Evolutionary conservation across 2,888 invertebrate genomes (phyloP).

Genomic region (Lycophotia porphyrea): DNA sequence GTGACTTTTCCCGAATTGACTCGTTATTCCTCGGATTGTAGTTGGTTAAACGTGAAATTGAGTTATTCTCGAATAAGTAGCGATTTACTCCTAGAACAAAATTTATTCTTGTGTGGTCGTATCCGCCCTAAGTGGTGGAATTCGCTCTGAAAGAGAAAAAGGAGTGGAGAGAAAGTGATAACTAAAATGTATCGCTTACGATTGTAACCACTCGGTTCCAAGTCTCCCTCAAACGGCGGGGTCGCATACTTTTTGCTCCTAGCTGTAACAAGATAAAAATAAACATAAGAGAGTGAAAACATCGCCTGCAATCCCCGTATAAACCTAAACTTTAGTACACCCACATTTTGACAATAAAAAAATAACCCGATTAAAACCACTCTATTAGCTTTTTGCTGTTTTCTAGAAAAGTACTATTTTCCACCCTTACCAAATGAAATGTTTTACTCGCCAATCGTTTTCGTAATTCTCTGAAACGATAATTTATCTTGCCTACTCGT

Average conservation of each 20-base stretch:
- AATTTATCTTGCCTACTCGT: neutral
- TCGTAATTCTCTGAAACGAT: neutral
- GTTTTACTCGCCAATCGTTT: neutral
- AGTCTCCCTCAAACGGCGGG: slow-evolving; percentile 82
- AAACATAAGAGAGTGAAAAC: neutral
- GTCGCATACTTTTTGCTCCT: slow-evolving; percentile 83
- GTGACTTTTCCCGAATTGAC: no score
- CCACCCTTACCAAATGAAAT: neutral
- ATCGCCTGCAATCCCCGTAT: neutral
- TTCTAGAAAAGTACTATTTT: neutral
- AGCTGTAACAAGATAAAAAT: slow-evolving; percentile 80
- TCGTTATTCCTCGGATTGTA: no score
- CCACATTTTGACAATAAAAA: neutral
- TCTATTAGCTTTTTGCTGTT: neutral
- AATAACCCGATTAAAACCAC: neutral
- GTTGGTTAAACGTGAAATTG: no score
- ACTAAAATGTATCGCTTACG: slow-evolving; percentile 75
- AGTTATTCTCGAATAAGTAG: no score
- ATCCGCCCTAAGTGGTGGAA: no score
- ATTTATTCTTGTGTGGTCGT: no score
- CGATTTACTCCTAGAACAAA: no score
- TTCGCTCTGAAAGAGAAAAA: neutral
- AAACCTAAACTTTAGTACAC: no score
- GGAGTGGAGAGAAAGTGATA: neutral
- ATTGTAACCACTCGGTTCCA: slow-evolving; percentile 81